Evolutionary conservation across 1,140 invertebrate species (phyloP).

Genomic region (Sipha flava): DNA sequence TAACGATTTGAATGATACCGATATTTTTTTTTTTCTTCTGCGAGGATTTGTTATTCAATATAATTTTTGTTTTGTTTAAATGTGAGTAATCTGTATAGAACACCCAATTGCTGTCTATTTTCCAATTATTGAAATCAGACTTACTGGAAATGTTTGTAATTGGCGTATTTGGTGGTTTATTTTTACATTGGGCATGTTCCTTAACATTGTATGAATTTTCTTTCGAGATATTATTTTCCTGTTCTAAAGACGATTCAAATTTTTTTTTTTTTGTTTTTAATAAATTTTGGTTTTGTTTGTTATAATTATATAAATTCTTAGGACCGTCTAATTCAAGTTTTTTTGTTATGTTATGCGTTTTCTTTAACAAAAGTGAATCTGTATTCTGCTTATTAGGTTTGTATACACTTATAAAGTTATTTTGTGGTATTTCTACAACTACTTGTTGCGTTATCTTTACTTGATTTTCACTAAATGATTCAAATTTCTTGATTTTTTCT

Average conservation of each 20-base stretch:
- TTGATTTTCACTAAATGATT: not conserved
- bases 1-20: not conserved
- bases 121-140: slow-evolving; percentile 20
- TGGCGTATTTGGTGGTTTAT: not conserved
- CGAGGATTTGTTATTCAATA: not conserved
- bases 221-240: not conserved
- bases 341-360: not conserved
- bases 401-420: not conserved
- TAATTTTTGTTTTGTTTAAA: not conserved
- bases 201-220: not conserved
- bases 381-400: not conserved
- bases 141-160: not conserved
- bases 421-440: not conserved
- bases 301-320: not conserved
- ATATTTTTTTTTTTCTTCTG: not conserved
- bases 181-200: not conserved
- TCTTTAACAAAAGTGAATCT: not conserved
- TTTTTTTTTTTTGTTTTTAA: not conserved
- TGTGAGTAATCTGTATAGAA: not conserved
- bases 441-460: not conserved
- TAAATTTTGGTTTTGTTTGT: not conserved
- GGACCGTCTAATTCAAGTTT: not conserved
- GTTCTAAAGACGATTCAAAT: not conserved
- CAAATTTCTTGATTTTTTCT: slow-evolving; percentile 11
- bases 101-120: not conserved